Conservation (phyloP, 2,113 vertebrate genomes). For the Scytalopus superciliaris region DNA sequence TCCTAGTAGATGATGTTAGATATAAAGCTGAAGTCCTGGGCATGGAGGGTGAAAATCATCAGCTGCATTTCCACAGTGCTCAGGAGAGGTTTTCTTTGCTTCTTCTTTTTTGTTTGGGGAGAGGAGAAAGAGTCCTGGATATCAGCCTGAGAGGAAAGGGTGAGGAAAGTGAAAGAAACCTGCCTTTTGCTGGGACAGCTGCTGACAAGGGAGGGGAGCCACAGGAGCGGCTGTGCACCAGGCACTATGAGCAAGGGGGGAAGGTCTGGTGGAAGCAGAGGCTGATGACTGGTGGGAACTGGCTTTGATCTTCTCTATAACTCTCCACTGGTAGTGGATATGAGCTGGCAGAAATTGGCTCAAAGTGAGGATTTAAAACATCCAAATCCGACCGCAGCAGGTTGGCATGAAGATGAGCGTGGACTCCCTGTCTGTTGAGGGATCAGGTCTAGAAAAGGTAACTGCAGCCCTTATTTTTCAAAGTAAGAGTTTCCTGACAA, state of each 20-base stretch:
- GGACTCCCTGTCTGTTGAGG: rapidly evolving
- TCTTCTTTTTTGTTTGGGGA: neutral
- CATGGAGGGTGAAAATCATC: rapidly evolving
- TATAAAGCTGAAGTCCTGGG: neutral
- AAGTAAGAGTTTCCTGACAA: neutral
- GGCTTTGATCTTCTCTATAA: neutral
- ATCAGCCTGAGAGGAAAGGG: neutral
- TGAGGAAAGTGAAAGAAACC: neutral
- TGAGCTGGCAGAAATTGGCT: neutral
- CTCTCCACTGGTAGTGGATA: neutral
- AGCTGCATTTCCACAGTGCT: neutral
- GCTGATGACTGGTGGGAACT: neutral
- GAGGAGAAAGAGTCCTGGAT: neutral
- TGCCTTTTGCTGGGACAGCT: neutral
- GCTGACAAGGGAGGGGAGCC: neutral
- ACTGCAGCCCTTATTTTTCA: neutral
- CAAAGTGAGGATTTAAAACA: neutral
- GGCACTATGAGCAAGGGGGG: neutral
- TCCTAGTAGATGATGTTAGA: neutral
- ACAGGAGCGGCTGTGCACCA: rapidly evolving
- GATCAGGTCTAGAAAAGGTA: rapidly evolving
- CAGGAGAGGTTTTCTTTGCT: neutral
- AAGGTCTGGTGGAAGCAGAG: neutral
- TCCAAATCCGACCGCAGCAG: neutral
- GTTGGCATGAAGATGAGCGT: rapidly evolving